Base-by-base conservation (phyloP, 2,797 vertebrate genomes). In the Mycteria americana region DNA sequence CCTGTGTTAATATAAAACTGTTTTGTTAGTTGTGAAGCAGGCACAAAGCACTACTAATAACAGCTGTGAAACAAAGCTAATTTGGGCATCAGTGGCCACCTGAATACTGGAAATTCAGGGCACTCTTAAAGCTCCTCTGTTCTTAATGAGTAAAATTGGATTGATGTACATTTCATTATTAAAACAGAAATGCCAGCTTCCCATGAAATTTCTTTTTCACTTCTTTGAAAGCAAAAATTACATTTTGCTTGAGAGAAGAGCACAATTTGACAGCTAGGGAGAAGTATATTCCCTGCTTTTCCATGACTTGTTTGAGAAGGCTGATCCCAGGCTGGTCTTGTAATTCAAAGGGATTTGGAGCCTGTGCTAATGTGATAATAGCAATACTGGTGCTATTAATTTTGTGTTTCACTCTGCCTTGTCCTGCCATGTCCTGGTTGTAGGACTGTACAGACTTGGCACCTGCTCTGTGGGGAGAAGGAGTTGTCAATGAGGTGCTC, bases 1-100 rank as follows among this genome's bases (percentile, higher is more conserved):
- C 95, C 97, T 94, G 78, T 95, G 94, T 97, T 98, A 98, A 98
- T 97, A 97, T 97, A 97, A 97, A 98, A 95, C 88, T 92, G 63
- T 96, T 97, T 97, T 82, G 95, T 97, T 97, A 92, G 79, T 97
- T 95, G 94, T 96, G 96, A 96, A 92, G 91, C 85, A 75, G 89
- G 93, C 95, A 96, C 97, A 97, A 95, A 97, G 93, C 93, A 86
- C 68, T 81, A 35, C 95, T 94, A 93, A 95, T 96, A 95, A 97
- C 89, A 96, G 91, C 92, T 97, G 92, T 88, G 92, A 93, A 95
- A 94, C 93, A 85, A 83, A 97, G 83, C 73, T 89, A 95, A 95
- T 91, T 83, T 89, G 90, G 75, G 85, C 68, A 80, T 92, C 93
- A 92, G 60, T 83, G 28, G 80, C 53, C 75, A 96, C 88, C 90